Base-by-base conservation (phyloP, 2,888 invertebrate species). In the Clistopyga incitator region DNA sequence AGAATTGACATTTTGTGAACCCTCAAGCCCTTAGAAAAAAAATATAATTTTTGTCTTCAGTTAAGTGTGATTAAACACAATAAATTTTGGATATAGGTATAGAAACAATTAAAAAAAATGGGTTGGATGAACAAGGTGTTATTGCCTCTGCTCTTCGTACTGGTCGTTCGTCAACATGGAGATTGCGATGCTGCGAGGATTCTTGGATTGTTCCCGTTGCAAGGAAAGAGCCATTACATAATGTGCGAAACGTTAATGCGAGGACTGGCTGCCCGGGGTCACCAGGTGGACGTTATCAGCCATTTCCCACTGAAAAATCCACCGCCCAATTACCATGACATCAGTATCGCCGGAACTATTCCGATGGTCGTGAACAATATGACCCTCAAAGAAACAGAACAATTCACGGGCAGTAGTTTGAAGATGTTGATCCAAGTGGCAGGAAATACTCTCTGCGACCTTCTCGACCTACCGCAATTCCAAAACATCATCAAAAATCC, bases 181-280 rank as follows among this genome's bases (percentile, higher is more conserved):
- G 38, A 75, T 25, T 91, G 90, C 23, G 90, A 93, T 4, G 89
- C 88, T 0, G 91, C 94, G 0, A 92, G 92, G 78, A 94, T 95
- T 81, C 90, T 95, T 8, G 94, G 93, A 0, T 38, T 94, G 0
- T 94, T 94, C 76, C 93, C 94, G 0, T 90, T 94, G 78, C 93
- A 94, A 6, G 94, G 93, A 0, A 94, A 91, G 77, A 95, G 95
- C 70, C 95, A 95, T 79, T 94, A 92, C 72, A 90, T 93, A 80
- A 94, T 94, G 92, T 91, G 91, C 52, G 93, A 92, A 50, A 88
- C 92, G 0, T 77, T 95, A 45, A 92, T 94, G 72, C 92, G 92
- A 54, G 93, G 92, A n/a, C 90, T 95, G 0, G 92, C 94, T 0
- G 86, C 89, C 13, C 89, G 93, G 0, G 94, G 95, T 0, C 95